Conservation (phyloP, 1,140 invertebrate genomes). For the Drosophila saltans region DNA sequence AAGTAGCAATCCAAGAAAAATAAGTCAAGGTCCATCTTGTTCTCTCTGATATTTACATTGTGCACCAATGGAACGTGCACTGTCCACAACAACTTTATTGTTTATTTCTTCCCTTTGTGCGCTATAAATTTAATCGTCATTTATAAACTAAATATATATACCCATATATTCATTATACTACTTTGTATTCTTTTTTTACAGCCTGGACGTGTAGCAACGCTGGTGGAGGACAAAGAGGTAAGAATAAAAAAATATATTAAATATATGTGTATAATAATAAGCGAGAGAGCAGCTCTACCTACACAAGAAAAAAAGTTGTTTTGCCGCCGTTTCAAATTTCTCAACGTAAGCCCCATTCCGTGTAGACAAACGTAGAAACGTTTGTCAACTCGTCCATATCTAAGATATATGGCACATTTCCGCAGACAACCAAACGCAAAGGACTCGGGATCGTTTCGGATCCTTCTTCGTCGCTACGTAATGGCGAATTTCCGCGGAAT, state of each 20-base stretch:
- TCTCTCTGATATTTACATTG: neutral
- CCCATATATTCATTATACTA: slow-evolving; percentile 33
- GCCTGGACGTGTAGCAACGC: slow-evolving; percentile 91
- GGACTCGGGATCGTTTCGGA: slow-evolving; percentile 47
- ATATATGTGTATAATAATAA: slow-evolving; percentile 5
- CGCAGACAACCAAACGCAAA: slow-evolving; percentile 70
- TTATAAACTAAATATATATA: slow-evolving; percentile 17
- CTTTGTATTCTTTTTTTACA: slow-evolving; percentile 85
- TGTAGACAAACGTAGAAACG: slow-evolving; percentile 39
- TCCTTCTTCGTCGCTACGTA: slow-evolving; percentile 60
- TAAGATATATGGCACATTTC: slow-evolving; percentile 79
- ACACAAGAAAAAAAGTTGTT: slow-evolving; percentile 36
- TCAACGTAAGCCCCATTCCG: slow-evolving; percentile 81
- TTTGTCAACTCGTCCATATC: slow-evolving; percentile 71
- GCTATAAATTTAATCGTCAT: slow-evolving; percentile 31
- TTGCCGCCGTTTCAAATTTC: slow-evolving; percentile 61
- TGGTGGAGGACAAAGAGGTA: slow-evolving; percentile 89
- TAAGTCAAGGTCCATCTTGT: slow-evolving; percentile 56
- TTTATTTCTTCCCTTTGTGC: slow-evolving; percentile 28
- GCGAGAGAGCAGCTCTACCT: neutral
- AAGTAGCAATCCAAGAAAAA: slow-evolving; percentile 37
- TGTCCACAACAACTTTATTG: slow-evolving; percentile 18
- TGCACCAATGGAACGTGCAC: slow-evolving; percentile 17
- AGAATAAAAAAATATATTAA: slow-evolving; percentile 58
- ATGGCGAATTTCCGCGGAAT: slow-evolving; percentile 73